Conservation (phyloP, 2,888 invertebrate genomes). For the Acleris sparsana region DNA sequence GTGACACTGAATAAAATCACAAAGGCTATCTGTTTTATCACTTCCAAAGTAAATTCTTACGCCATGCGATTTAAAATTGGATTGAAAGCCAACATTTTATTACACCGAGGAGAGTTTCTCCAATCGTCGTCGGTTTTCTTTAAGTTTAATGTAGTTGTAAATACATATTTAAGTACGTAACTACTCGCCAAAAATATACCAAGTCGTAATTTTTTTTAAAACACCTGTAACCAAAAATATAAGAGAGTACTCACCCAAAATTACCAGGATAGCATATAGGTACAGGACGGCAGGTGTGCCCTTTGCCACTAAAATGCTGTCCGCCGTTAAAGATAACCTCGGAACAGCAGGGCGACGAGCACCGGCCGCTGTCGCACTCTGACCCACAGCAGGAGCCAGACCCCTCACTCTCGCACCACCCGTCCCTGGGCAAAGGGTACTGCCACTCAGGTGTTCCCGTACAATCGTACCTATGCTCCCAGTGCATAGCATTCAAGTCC, state of each 20-base stretch:
- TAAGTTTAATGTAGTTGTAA: no score
- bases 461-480: conserved; percentile 61
- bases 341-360: conserved; percentile 79
- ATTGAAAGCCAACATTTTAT: no score
- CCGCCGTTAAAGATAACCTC: conserved; percentile 82
- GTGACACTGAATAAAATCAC: no score
- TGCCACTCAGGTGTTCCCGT: conserved; percentile 67
- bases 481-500: conserved; percentile 61
- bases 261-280: conserved; percentile 75
- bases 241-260: conserved; percentile 67
- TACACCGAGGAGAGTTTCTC: no score
- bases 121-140: no score
- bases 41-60: no score
- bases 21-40: no score
- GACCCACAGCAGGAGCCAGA: conserved; percentile 64
- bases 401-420: conserved; percentile 63
- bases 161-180: no score
- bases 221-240: not conserved
- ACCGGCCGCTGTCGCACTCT: conserved; percentile 74
- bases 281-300: conserved; percentile 62
- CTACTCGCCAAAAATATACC: no score
- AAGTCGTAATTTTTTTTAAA: not conserved
- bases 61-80: no score
- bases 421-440: conserved; percentile 62
- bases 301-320: conserved; percentile 73